Base-by-base conservation (phyloP, 1,140 invertebrate genomes). In the honey bee (Apis mellifera) region DNA sequence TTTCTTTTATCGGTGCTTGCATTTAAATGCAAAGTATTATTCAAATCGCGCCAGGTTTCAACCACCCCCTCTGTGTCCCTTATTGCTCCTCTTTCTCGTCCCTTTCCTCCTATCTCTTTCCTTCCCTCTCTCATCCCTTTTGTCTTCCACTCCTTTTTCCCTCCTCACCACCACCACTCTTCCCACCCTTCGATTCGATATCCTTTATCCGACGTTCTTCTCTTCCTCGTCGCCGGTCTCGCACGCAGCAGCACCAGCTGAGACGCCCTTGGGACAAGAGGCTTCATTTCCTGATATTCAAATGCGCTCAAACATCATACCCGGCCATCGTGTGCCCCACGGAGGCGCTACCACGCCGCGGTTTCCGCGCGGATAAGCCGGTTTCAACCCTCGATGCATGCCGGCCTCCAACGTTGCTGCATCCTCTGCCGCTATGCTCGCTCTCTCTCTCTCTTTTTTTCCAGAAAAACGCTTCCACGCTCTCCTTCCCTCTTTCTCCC, bases 1-100 rank as follows among this genome's bases (percentile, higher is more conserved):
- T 92, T 92, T 93, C 90, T 93, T 92, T 93, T 92, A 93, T 93
- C 91, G 89, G 78, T 55, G 82, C 65, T 80, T 82, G 88, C 91
- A 92, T 93, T 93, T 93, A 91, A 93, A 93, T 93, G 92, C 92
- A 92, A 93, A 93, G 92, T 92, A 93, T 93, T 93, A 93, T 93
- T 93, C 92, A 93, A 93, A 93, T 92, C 78, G 82, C 88, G 48
- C 32, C 55, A 78, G 42, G 73, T 84, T 86, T 84, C 32, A 78
- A 32, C 82, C 62, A 9, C 72, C 54, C 68, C 65, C 72, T 59
- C 84, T 69, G 69, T 78, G 69, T 78, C 73, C 72, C 68, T 81
- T 66, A 80, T 68, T 54, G 71, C 54, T 74, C 69, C 54, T 71
- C 77, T 55, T 62, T 48, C 21, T 83, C 78, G 73, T 62, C 32